phyloP scores from a whole-genome alignment of 2,888 invertebrate species.

The Leptinotarsa juncta region DNA sequence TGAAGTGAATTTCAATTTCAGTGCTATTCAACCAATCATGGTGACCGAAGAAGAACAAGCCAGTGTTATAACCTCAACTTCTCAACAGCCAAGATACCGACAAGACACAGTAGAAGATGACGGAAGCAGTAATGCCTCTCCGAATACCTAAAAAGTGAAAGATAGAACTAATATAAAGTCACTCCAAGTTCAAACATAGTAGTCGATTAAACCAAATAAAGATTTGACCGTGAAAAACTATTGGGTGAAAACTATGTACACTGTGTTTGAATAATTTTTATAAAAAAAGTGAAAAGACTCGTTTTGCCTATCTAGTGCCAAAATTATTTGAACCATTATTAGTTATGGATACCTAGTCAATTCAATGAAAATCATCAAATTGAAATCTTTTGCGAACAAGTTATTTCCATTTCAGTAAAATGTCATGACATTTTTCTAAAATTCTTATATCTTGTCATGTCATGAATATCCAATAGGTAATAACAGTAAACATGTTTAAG shows the following conservation, averaged over 20 bases:
- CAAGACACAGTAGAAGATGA: slow-evolving; percentile 48
- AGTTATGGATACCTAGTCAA: not conserved
- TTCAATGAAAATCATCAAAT: not conserved
- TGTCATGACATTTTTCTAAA: no score
- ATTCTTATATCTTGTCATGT: no score
- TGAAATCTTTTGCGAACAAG: not conserved
- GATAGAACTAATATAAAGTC: not conserved
- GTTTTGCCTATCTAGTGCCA: not conserved
- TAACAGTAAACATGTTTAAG: no score
- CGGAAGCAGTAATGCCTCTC: slow-evolving; percentile 36
- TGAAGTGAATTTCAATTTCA: slow-evolving; percentile 56
- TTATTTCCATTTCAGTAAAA: not conserved
- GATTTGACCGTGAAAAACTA: no score
- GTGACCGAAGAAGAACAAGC: slow-evolving; percentile 62
- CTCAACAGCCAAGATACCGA: slow-evolving; percentile 50
- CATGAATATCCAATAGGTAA: no score
- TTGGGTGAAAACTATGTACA: no score
- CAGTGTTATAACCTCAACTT: slow-evolving; percentile 62
- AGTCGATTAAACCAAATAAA: no score
- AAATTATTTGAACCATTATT: not conserved
- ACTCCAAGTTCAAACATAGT: no score
- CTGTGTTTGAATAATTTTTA: no score
- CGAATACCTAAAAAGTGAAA: slow-evolving; percentile 27
- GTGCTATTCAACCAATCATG: slow-evolving; percentile 70
- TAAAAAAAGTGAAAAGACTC: not conserved